A percentile compares a stretch with the other conserved stretches of the same genome.
Evolutionary conservation across 2,797 vertebrate species (phyloP).

Genomic region (Mionectes olivaceus): DNA sequence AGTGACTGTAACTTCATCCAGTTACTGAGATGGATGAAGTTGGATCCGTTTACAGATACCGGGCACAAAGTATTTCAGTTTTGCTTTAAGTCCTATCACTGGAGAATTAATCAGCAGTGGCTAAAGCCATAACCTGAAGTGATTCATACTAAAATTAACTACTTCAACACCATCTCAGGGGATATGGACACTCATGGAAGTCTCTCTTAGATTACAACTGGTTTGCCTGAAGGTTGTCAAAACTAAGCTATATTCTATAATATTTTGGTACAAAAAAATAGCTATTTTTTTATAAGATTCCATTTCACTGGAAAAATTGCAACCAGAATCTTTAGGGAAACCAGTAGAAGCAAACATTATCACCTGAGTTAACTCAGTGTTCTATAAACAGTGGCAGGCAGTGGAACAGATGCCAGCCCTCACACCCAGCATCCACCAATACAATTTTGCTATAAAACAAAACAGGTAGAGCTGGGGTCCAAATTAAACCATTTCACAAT

Average conservation of each 20-base stretch:
- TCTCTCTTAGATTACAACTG: too few species aligned
- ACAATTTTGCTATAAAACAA: neutral
- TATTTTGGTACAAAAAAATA: neutral
- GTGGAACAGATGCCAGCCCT: neutral
- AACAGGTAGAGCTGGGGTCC: neutral
- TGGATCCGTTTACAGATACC: neutral
- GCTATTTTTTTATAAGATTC: neutral
- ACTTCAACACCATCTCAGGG: neutral
- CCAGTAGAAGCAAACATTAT: neutral
- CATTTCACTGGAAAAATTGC: neutral
- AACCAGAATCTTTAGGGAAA: neutral
- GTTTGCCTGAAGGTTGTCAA: neutral
- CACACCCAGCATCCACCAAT: neutral
- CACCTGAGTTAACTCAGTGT: neutral
- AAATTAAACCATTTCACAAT: neutral
- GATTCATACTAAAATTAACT: neutral
- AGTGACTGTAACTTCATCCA: neutral
- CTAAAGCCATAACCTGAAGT: neutral
- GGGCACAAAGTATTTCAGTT: neutral
- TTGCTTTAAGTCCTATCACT: neutral
- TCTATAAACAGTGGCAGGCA: neutral
- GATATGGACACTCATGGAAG: neutral
- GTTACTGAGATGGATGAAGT: neutral
- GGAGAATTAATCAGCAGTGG: neutral
- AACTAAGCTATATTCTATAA: neutral